Evolutionary conservation across 2,888 invertebrate genomes (phyloP).

Genomic region (Eilema griseolum): DNA sequence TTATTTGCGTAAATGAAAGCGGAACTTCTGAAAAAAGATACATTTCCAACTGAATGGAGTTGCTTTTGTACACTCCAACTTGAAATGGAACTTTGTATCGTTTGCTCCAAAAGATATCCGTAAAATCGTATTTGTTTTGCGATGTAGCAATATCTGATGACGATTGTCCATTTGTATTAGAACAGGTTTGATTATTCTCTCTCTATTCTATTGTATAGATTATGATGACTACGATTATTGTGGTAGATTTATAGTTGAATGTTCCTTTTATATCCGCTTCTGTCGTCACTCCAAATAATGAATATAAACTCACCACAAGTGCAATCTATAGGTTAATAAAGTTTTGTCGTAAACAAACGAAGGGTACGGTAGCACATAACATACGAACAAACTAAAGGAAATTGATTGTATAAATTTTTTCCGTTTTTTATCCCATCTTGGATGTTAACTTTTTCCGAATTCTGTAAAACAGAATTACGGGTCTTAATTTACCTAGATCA

Average conservation of each 20-base stretch:
- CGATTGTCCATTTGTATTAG: conserved; percentile 29
- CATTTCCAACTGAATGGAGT: conserved; percentile 59
- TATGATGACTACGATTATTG: background rate
- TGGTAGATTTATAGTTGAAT: conserved; percentile 5
- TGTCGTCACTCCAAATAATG: no score
- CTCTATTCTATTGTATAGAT: no score
- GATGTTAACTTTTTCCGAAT: no score
- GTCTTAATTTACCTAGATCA: no score
- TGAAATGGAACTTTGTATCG: conserved; percentile 55
- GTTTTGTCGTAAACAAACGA: no score
- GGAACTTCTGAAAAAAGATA: conserved; percentile 56
- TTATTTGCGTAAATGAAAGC: conserved; percentile 57
- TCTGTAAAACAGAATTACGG: no score
- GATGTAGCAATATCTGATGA: conserved; percentile 36
- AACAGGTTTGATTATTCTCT: conserved; percentile 25
- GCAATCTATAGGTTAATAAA: no score
- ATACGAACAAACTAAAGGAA: no score
- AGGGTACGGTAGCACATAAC: no score
- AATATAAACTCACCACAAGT: no score
- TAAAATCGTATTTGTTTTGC: conserved; percentile 56
- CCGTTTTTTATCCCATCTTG: no score
- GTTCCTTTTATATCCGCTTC: background rate
- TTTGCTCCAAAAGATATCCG: conserved; percentile 53
- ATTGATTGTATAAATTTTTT: no score
- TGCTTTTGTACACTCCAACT: conserved; percentile 52